A percentile compares a stretch with the other conserved stretches of the same genome.
These are phyloP conservation scores for Drosophila burlai DNA, from an alignment of 1,140 invertebrate genomes.

Conservation along the genomic window DNA sequence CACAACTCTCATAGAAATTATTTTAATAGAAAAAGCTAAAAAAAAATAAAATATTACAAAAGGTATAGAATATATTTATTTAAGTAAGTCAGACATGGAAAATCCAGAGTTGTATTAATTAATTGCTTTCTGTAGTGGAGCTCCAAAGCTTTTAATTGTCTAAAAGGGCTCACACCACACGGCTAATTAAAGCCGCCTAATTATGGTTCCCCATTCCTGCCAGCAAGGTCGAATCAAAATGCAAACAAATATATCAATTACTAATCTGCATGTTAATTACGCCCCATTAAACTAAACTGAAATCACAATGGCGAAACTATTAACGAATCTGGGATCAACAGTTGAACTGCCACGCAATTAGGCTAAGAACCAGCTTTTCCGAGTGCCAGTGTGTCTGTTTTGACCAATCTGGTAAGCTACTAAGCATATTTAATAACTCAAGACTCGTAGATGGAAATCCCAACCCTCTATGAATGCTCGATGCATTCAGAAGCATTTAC, in stretches of 20 bases:
- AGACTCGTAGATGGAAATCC: slow-evolving; percentile 12
- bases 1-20: not conserved
- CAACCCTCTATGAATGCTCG: slow-evolving; percentile 16
- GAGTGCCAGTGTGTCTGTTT: not conserved
- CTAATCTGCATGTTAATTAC: slow-evolving; percentile 32
- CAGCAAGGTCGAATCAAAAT: slow-evolving; percentile 5
- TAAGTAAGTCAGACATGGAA: not conserved
- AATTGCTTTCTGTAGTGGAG: not conserved
- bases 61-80: not conserved
- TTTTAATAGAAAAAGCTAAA: not conserved
- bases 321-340: slow-evolving; percentile 7
- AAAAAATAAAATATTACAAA: not conserved
- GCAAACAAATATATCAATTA: slow-evolving; percentile 21
- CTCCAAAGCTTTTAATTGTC: not conserved
- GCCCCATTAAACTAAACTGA: slow-evolving; percentile 20
- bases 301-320: slow-evolving; percentile 25
- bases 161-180: slow-evolving; percentile 1
- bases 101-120: not conserved
- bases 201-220: slow-evolving; percentile 3
- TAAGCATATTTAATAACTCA: slow-evolving; percentile 39
- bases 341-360: slow-evolving; percentile 30
- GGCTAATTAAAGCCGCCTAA: slow-evolving; percentile 14
- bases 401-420: slow-evolving; percentile 11
- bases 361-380: slow-evolving; percentile 8
- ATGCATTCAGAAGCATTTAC: slow-evolving; percentile 54